Conservation (phyloP, 2,888 invertebrate genomes). For the Eupsilia transversa region DNA sequence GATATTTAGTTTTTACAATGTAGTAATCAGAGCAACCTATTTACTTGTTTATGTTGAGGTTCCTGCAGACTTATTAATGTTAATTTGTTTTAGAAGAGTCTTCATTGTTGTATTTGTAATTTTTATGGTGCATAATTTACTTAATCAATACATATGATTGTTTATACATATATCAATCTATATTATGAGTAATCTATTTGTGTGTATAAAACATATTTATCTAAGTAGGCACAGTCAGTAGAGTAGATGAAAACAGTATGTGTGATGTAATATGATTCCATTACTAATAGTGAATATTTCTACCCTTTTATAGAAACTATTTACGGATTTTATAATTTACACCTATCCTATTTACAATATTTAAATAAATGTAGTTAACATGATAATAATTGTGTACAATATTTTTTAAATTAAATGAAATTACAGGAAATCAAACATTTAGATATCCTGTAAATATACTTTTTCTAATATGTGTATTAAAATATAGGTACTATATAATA, state of each 20-base stretch:
- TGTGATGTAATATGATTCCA: constrained; percentile 28
- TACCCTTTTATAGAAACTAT: constrained; percentile 9
- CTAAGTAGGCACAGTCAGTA: constrained; percentile 13
- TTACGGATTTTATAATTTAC: constrained; percentile 40
- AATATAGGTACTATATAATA: constrained; percentile 30
- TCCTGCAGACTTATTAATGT: constrained; percentile 19
- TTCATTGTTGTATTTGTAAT: constrained; percentile 16
- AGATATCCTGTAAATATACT: constrained; percentile 54
- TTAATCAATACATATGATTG: constrained; percentile 2
- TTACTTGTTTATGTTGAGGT: constrained; percentile 9
- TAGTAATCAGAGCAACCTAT: constrained; percentile 2
- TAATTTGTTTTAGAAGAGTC: constrained; percentile 35
- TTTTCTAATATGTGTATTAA: constrained; percentile 49
- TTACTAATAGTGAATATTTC: constrained; percentile 15
- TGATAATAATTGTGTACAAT: constrained; percentile 91
- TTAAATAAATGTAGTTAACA: constrained; percentile 37
- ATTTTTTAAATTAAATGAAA: constrained; percentile 38
- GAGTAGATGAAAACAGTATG: constrained; percentile 26
- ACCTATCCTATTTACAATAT: constrained; percentile 55
- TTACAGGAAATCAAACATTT: constrained; percentile 46
- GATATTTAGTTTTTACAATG: constrained; percentile 55
- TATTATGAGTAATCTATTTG: constrained; percentile 4
- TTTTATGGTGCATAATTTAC: constrained; percentile 33
- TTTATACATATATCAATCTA: constrained; percentile 12
- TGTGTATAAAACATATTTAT: constrained; percentile 10